A percentile compares a stretch with the other conserved stretches of the same genome.
Evolutionary conservation across 2,113 vertebrate genomes (phyloP).

Genomic region (Glaucomys volans): DNA sequence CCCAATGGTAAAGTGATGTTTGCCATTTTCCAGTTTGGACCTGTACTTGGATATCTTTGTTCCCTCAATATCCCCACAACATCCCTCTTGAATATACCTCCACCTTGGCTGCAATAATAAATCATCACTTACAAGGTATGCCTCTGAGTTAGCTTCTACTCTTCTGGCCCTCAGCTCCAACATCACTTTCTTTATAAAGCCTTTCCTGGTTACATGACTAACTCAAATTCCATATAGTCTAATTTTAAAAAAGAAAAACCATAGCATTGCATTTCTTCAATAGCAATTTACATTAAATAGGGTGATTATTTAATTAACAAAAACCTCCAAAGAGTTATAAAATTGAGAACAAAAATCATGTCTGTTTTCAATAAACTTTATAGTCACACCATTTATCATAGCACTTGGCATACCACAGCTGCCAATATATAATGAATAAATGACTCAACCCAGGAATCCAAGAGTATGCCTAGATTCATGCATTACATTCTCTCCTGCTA

Average conservation of each 20-base stretch:
- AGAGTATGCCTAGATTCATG: neutral
- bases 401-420: neutral
- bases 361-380: neutral
- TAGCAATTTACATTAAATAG: neutral
- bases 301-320: neutral
- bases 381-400: neutral
- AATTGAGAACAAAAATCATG: neutral
- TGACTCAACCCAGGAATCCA: neutral
- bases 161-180: neutral
- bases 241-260: neutral
- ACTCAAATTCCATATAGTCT: neutral
- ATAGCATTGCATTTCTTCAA: neutral
- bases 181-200: neutral
- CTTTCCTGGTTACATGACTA: neutral
- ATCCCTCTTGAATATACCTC: neutral
- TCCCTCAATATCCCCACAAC: rapidly evolving
- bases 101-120: neutral
- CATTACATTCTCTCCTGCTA: neutral
- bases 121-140: neutral
- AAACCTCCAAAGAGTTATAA: neutral
- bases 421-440: neutral
- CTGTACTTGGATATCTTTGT: neutral
- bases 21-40: no score
- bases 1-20: neutral
- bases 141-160: no score